Conservation (phyloP, 2,797 vertebrate species). For the Manis javanica region DNA sequence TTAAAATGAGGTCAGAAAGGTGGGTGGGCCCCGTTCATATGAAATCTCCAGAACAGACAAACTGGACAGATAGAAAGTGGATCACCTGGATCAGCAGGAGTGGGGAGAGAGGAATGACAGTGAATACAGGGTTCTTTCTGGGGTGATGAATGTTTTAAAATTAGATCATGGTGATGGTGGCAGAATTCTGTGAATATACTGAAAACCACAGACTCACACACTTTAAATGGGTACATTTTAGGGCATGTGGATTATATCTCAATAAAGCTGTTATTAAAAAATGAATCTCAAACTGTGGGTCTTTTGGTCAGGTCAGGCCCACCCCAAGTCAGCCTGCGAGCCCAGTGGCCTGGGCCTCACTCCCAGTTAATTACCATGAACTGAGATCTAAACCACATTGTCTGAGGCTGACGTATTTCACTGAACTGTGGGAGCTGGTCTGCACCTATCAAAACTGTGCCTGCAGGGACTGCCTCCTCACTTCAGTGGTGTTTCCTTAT, state of each 20-base stretch:
- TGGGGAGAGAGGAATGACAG: too few relatives aligned
- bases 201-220: neutral
- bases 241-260: neutral
- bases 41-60: neutral
- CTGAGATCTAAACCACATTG: too few relatives aligned
- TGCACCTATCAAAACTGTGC: too few relatives aligned
- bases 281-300: neutral
- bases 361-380: too few relatives aligned
- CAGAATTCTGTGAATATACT: neutral
- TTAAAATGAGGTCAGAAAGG: neutral
- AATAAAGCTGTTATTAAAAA: neutral
- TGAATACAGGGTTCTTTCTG: neutral
- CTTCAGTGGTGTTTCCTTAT: too few relatives aligned
- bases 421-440: too few relatives aligned
- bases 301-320: neutral
- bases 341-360: too few relatives aligned
- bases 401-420: too few relatives aligned
- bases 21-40: rapidly evolving
- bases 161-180: neutral
- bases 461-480: too few relatives aligned
- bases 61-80: neutral
- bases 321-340: too few relatives aligned
- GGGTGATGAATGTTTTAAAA: neutral
- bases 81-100: neutral
- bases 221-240: neutral